Conservation (phyloP, 2,113 vertebrate genomes). For the Lampris incognitus region DNA sequence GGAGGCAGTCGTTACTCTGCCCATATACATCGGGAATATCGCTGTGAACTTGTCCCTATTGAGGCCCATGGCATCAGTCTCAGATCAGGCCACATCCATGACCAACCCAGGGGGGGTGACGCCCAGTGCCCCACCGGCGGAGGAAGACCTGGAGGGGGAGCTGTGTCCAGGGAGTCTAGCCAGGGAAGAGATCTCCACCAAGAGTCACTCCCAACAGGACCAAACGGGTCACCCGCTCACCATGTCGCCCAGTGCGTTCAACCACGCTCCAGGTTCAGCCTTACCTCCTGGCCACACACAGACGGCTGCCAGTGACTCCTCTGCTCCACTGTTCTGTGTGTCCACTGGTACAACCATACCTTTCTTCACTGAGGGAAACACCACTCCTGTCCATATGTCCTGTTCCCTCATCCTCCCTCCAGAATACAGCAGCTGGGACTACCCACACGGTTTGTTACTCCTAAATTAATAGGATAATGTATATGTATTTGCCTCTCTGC, state of each 20-base stretch:
- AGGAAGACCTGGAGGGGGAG: conserved; percentile 79
- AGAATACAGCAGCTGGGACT: conserved; percentile 94
- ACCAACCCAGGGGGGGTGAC: conserved; percentile 43
- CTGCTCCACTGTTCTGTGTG: conserved; percentile 89
- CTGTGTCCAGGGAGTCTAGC: conserved; percentile 78
- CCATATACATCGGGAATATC: conserved; percentile 95
- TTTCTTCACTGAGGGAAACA: conserved; percentile 89
- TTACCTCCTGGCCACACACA: conserved; percentile 72
- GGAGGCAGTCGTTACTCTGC: conserved; percentile 89
- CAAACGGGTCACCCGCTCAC: conserved; percentile 62
- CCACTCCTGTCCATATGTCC: conserved; percentile 87
- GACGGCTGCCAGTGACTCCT: conserved; percentile 68
- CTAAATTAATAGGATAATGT: not conserved
- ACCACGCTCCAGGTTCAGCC: conserved; percentile 81
- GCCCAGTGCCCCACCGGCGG: conserved; percentile 90
- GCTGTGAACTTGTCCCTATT: conserved; percentile 86
- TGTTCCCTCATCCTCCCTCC: conserved; percentile 91
- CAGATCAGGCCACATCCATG: not conserved
- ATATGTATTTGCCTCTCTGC: no score
- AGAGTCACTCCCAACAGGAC: conserved; percentile 95
- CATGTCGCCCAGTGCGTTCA: conserved; percentile 80
- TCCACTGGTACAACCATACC: conserved; percentile 94
- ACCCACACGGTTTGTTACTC: conserved; percentile 86
- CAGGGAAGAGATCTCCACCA: conserved; percentile 89
- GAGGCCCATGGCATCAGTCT: conserved; percentile 64